These are phyloP conservation scores for Clistopyga incitator DNA, from an alignment of 2,888 invertebrate genomes.

Conservation along the genomic window DNA sequence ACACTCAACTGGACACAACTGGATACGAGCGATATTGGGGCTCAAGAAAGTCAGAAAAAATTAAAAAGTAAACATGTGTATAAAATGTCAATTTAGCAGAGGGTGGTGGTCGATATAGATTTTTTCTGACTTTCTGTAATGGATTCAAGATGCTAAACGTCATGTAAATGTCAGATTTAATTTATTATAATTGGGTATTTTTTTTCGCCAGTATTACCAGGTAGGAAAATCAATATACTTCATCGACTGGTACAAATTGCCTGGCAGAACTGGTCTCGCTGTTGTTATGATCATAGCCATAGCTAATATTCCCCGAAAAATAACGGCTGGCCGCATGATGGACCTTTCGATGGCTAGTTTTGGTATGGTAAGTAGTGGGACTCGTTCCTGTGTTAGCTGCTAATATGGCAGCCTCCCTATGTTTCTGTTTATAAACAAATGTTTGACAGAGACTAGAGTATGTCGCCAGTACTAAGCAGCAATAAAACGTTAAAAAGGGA, in stretches of 20 bases:
- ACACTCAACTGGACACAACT: no score
- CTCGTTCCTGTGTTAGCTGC: not conserved
- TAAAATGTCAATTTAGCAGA: no score
- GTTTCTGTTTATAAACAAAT: not conserved
- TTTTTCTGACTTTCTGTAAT: no score
- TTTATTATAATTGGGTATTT: not conserved
- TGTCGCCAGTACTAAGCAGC: not conserved
- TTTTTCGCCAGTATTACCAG: constrained; percentile 55
- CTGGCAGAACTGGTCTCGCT: constrained; percentile 49
- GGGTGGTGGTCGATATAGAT: no score
- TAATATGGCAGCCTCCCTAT: constrained; percentile 14
- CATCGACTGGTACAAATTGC: constrained; percentile 68
- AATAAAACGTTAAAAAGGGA: no score
- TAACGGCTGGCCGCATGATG: constrained; percentile 70
- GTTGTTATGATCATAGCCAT: constrained; percentile 64
- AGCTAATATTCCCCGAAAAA: constrained; percentile 54
- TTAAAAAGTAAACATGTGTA: no score
- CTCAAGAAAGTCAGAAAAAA: no score
- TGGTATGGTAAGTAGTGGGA: constrained; percentile 58
- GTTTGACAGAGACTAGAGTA: not conserved
- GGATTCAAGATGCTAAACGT: no score
- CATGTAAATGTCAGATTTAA: not conserved
- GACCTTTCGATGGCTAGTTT: constrained; percentile 65
- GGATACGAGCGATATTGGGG: no score
- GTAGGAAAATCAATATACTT: constrained; percentile 60